Evolutionary conservation across 2,113 vertebrate genomes (phyloP).

Genomic region (Periophthalmus modestus): DNA sequence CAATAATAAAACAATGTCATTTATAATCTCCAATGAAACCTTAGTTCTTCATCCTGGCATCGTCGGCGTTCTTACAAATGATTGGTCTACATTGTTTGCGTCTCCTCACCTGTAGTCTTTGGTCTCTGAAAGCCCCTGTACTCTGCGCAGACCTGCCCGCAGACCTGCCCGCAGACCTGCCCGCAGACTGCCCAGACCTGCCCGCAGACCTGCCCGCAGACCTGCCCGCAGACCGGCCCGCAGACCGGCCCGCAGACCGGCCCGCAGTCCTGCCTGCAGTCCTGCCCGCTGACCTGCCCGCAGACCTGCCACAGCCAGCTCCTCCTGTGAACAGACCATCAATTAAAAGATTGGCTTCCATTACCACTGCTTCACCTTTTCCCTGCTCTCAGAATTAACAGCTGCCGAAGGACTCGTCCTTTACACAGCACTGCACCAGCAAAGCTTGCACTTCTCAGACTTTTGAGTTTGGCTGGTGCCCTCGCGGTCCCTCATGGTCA

Average conservation of each 20-base stretch:
- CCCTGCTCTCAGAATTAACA: slow-evolving; percentile 38
- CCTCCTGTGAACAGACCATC: slow-evolving; percentile 33
- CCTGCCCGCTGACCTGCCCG: neutral
- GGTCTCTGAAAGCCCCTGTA: slow-evolving; percentile 11
- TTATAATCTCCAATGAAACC: neutral
- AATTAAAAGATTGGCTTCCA: slow-evolving; percentile 56
- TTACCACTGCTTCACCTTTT: slow-evolving; percentile 49
- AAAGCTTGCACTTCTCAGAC: slow-evolving; percentile 11
- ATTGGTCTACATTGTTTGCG: neutral
- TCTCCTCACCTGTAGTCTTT: slow-evolving; percentile 13
- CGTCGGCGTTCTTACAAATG: neutral
- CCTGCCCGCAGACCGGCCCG: neutral
- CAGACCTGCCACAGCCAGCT: slow-evolving; percentile 6
- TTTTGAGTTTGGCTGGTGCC: neutral
- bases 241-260: too few relatives aligned
- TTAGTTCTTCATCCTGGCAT: neutral
- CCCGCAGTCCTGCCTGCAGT: too few relatives aligned
- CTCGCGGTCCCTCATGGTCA: neutral
- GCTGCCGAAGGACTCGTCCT: slow-evolving; percentile 33
- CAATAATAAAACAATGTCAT: neutral
- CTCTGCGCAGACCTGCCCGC: neutral
- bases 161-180: too few relatives aligned
- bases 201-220: neutral
- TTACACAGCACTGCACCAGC: slow-evolving; percentile 24
- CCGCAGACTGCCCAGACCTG: too few relatives aligned